phyloP scores from a whole-genome alignment of 2,113 vertebrate genomes.

The Cyphomyrus plagiostoma region DNA sequence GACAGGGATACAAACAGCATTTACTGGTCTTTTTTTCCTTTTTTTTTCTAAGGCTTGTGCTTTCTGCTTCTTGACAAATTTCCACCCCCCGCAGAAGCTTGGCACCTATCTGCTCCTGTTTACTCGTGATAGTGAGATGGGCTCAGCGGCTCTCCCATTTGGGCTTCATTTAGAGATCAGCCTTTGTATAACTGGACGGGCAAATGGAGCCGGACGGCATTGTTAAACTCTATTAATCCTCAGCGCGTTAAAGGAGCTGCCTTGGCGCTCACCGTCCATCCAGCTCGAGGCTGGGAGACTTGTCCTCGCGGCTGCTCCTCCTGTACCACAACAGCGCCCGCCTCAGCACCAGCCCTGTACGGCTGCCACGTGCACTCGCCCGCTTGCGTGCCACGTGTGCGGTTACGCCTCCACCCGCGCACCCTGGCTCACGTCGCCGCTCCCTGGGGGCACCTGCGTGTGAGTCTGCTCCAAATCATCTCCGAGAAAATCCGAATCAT shows the following conservation, averaged over 20 bases:
- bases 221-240: slow-evolving; percentile 30
- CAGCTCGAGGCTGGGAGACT: background rate
- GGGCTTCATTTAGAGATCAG: slow-evolving; percentile 24
- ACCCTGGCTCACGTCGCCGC: background rate
- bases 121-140: slow-evolving; percentile 21
- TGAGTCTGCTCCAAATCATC: background rate
- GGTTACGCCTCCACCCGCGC: background rate
- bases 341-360: background rate
- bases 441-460: background rate
- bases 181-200: background rate
- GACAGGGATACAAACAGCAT: slow-evolving; percentile 19
- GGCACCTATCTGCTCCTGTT: slow-evolving; percentile 22
- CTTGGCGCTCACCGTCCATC: background rate
- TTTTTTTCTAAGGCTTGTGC: background rate
- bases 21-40: background rate
- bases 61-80: slow-evolving; percentile 17
- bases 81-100: slow-evolving; percentile 11
- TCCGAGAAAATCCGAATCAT: background rate
- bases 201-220: slow-evolving; percentile 16
- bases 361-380: background rate
- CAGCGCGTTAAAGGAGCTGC: slow-evolving; percentile 11
- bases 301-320: background rate
- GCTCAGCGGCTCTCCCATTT: slow-evolving; percentile 20
- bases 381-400: background rate
- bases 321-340: background rate